Evolutionary conservation across 2,888 invertebrate species (phyloP), one percentile per base, ranked within the genome.

Genomic region (Macrosoma leucophasiata): DNA sequence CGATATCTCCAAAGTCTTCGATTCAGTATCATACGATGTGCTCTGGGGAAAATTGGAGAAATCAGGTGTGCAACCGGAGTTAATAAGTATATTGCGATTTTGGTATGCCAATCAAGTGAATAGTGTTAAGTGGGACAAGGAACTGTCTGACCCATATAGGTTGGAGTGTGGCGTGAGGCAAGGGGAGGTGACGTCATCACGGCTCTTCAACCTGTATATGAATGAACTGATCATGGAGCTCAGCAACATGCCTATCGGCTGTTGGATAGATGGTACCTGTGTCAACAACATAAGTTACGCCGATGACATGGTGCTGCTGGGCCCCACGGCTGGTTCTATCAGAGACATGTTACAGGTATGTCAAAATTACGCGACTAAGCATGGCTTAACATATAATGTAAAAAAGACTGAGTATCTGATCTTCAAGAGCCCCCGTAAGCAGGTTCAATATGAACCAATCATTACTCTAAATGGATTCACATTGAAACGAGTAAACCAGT

Each of bases 111-210:
- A 39, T 7, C 45, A 50, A 10, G n/a, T 7, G 1, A 48, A 48
- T 27, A 1, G 2, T 5, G 43, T 46, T 1, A 28, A 29, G 12
- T 50, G 43, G 45, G 41, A 23, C 0, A 26, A 17, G 1, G 13
- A 13, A 2, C 2, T 20, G 2, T 14, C 13, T 4, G 21, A 21
- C 5, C n/a, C 9, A 2, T 29, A 29, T 8, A 21, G 18, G 11
- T 10, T 21, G 21, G 21, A 21, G 3, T 26, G 17, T 14, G 26
- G 23, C 7, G 27, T 27, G 18, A 19, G 18, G 13, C 18, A 18
- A n/a, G 49, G 48, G 13, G 46, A 43, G 6, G 15, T 45, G 23
- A 42, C 41, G 4, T 50, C 50, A 3, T 46, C 50, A 3, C 24
- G 18, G 13, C 36, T 50, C 1, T 52, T 48, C 24, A 42, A 39